Conservation (phyloP, 2,113 vertebrate genomes). For the Sigmodon hispidus region DNA sequence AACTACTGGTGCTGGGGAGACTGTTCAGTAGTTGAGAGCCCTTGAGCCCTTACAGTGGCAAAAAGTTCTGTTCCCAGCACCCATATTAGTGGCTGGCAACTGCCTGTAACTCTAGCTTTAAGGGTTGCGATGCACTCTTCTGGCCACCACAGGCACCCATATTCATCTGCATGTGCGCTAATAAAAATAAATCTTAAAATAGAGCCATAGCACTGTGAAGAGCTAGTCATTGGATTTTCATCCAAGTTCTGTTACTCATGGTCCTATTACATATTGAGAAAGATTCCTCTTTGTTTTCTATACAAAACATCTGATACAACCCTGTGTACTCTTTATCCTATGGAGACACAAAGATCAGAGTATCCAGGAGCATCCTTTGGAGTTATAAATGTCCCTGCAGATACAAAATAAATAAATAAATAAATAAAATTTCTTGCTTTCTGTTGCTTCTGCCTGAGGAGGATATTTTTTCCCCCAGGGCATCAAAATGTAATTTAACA, state of each 20-base stretch:
- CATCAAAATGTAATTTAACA: not conserved
- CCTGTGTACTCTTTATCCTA: not conserved
- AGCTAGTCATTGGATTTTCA: not conserved
- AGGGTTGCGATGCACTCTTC: not conserved
- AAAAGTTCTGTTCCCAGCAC: not conserved
- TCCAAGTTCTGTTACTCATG: not conserved
- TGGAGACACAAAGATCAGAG: not conserved
- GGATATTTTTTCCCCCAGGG: not conserved
- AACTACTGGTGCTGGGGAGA: not conserved
- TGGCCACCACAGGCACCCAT: not conserved
- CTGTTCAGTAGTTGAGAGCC: not conserved
- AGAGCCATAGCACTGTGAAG: rapidly evolving
- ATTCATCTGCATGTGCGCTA: too few species aligned
- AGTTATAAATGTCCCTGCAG: not conserved
- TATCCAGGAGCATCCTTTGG: not conserved
- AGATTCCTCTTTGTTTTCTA: not conserved
- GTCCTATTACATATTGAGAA: not conserved
- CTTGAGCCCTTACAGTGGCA: not conserved
- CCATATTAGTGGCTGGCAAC: not conserved
- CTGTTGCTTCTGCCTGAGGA: not conserved
- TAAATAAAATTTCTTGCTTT: conserved; percentile 24
- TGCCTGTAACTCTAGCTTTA: not conserved
- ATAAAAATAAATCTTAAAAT: not conserved
- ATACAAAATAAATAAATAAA: too few species aligned
- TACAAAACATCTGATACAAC: not conserved